phyloP scores from a whole-genome alignment of 1,140 invertebrate species.

The Trichonephila clavipes region DNA sequence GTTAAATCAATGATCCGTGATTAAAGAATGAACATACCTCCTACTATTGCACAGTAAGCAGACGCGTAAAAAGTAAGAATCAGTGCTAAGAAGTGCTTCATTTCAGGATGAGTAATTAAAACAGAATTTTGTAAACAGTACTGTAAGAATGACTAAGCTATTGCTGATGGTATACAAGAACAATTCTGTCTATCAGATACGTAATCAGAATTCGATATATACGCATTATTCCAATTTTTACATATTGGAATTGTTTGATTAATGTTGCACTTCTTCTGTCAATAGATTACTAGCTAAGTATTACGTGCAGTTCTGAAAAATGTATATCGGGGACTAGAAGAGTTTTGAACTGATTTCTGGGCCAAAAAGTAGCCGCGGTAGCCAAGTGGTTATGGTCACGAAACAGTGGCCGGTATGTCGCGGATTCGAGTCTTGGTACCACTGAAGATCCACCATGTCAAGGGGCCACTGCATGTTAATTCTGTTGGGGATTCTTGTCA shows the following conservation, averaged over 20 bases:
- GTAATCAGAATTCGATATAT: neutral
- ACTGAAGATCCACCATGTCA: too few relatives aligned
- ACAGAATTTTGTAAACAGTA: neutral
- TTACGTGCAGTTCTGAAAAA: too few relatives aligned
- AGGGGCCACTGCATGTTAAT: too few relatives aligned
- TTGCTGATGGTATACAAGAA: neutral
- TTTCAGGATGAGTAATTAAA: neutral
- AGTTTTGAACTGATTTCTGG: too few relatives aligned
- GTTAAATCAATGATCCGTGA: neutral
- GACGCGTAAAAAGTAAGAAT: neutral
- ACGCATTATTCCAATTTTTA: neutral
- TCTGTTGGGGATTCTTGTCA: neutral
- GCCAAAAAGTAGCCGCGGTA: too few relatives aligned
- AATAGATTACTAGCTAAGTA: too few relatives aligned
- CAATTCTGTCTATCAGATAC: neutral
- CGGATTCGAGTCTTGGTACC: too few relatives aligned
- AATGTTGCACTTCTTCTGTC: too few relatives aligned
- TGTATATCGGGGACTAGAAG: too few relatives aligned
- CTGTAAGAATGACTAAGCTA: neutral
- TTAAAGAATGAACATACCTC: constrained; percentile 32
- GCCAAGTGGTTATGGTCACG: too few relatives aligned
- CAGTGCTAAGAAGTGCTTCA: constrained; percentile 3
- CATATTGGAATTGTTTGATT: neutral
- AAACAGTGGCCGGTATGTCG: too few relatives aligned
- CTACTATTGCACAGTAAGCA: constrained; percentile 28